phyloP scores from a whole-genome alignment of 2,888 invertebrate genomes.

The Drosophila neonasuta region DNA sequence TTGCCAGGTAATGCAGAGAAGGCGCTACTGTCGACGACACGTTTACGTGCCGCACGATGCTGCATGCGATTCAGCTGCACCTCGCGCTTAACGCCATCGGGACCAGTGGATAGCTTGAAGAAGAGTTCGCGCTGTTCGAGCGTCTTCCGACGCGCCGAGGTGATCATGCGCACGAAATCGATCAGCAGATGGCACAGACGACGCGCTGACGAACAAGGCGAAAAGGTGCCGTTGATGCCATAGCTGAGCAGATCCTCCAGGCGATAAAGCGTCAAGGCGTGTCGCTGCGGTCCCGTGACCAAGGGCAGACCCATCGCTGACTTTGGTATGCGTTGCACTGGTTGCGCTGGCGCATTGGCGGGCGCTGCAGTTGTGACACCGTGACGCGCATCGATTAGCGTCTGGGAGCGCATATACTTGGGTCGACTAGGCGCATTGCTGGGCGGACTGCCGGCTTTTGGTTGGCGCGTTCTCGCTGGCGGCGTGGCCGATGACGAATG shows the following conservation, averaged over 20 bases:
- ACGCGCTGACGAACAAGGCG: conserved; percentile 85
- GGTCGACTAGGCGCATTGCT: conserved; percentile 79
- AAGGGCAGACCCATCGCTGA: conserved; percentile 85
- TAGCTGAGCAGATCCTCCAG: conserved; percentile 89
- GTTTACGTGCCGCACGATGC: conserved; percentile 86
- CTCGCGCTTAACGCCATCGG: conserved; percentile 83
- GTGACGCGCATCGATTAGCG: conserved; percentile 81
- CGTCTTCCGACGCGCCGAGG: conserved; percentile 90
- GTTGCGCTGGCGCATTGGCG: conserved; percentile 31
- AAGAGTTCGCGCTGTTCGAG: conserved; percentile 92
- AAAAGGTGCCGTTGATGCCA: conserved; percentile 86
- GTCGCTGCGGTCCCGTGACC: conserved; percentile 89
- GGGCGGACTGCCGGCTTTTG: conserved; percentile 60
- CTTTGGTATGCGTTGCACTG: conserved; percentile 81
- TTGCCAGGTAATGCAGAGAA: conserved; percentile 90
- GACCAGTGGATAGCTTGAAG: conserved; percentile 84
- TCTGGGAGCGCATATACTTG: conserved; percentile 82
- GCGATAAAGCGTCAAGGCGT: conserved; percentile 88
- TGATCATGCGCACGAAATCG: conserved; percentile 90
- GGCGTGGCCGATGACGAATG: conserved; percentile 69
- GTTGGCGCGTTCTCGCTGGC: conserved; percentile 52
- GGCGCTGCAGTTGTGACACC: conserved; percentile 51
- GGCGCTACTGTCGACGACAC: conserved; percentile 88
- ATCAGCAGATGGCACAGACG: conserved; percentile 88
- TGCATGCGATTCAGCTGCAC: conserved; percentile 85